Conservation (phyloP, 2,888 invertebrate species). For the Mantis religiosa region DNA sequence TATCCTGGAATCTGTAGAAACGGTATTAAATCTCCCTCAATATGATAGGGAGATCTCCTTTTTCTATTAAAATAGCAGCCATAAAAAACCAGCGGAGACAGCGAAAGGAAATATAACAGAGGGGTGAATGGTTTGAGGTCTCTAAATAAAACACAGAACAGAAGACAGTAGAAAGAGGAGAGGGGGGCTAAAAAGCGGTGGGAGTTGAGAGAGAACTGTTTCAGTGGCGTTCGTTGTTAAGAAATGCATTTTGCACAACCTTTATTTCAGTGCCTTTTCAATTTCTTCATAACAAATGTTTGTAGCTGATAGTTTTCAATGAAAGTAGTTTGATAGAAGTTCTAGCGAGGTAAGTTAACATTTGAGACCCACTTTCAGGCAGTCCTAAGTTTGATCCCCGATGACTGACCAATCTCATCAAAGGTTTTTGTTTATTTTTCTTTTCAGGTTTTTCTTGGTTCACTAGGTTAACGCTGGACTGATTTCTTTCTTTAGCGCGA, state of each 20-base stretch:
- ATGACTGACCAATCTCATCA: too few species aligned
- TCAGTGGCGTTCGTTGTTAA: not conserved
- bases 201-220: not conserved
- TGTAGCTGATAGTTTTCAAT: too few species aligned
- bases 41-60: slow-evolving; percentile 13
- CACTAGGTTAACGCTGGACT: too few species aligned
- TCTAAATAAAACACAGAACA: slow-evolving; percentile 18
- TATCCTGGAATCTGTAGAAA: slow-evolving; percentile 19
- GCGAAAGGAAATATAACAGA: not conserved
- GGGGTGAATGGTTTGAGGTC: slow-evolving; percentile 1
- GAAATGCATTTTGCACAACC: not conserved
- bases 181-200: not conserved
- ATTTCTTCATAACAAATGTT: too few species aligned
- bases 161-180: slow-evolving; percentile 16
- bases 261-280: too few species aligned
- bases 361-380: too few species aligned
- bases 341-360: too few species aligned
- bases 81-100: slow-evolving; percentile 23
- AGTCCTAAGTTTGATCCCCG: too few species aligned
- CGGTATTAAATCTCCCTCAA: slow-evolving; percentile 24
- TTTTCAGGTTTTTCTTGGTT: too few species aligned
- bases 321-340: too few species aligned
- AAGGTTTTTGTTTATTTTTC: too few species aligned
- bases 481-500: too few species aligned
- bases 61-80: slow-evolving; percentile 19